Conservation (phyloP, 2,888 invertebrate genomes). For the Peribatodes rhomboidaria region DNA sequence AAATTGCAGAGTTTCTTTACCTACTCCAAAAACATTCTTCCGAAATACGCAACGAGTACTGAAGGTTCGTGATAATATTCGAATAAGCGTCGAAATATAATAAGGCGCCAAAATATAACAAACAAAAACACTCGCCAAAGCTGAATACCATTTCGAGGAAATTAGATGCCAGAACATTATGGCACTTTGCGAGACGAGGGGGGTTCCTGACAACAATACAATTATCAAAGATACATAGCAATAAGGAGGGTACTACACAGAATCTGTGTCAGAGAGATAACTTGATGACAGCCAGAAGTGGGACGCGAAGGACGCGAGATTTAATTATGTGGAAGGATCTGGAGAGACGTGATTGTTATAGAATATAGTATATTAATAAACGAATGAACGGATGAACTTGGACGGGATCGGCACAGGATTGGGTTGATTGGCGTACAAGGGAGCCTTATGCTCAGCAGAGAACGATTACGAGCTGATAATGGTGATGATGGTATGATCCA, state of each 20-base stretch:
- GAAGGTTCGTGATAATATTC: slow-evolving; percentile 4
- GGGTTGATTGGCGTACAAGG: too few relatives aligned
- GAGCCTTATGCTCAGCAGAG: too few relatives aligned
- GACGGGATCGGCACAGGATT: too few relatives aligned
- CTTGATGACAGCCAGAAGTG: slow-evolving; percentile 5
- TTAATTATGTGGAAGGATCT: not conserved
- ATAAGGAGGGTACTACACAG: slow-evolving; percentile 32
- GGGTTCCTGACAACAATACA: slow-evolving; percentile 38
- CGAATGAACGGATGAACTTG: too few relatives aligned
- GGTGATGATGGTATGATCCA: too few relatives aligned
- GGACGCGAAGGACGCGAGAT: not conserved
- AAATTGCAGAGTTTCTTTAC: too few relatives aligned
- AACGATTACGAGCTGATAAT: too few relatives aligned
- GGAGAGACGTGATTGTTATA: not conserved
- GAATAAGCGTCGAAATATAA: slow-evolving; percentile 19
- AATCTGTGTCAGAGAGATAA: slow-evolving; percentile 20
- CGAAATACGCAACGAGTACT: not conserved
- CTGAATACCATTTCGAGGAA: slow-evolving; percentile 35
- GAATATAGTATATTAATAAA: not conserved
- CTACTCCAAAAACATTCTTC: not conserved
- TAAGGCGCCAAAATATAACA: slow-evolving; percentile 25
- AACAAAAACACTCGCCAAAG: slow-evolving; percentile 32
- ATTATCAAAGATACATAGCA: slow-evolving; percentile 41
- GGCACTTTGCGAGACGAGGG: slow-evolving; percentile 34
- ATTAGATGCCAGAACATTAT: slow-evolving; percentile 37